These are phyloP conservation scores for Fissipunctia ypsillon DNA, from an alignment of 2,888 invertebrate genomes.

Conservation along the genomic window DNA sequence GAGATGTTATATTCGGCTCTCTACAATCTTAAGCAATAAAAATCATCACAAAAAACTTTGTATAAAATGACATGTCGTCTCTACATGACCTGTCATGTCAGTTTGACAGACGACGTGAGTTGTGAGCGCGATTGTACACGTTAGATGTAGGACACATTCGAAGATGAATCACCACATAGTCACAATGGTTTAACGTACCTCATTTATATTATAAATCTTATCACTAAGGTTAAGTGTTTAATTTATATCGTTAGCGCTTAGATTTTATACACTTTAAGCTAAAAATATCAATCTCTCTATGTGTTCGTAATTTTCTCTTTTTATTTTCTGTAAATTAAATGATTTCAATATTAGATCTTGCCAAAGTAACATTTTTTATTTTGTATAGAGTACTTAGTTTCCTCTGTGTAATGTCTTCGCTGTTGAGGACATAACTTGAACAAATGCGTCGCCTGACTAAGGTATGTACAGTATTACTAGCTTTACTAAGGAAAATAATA, in stretches of 20 bases:
- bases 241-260: conserved; percentile 79
- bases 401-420: conserved; percentile 69
- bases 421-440: conserved; percentile 66
- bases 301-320: conserved; percentile 68
- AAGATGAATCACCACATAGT: conserved; percentile 82
- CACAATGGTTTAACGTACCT: conserved; percentile 90
- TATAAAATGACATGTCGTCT: conserved; percentile 31
- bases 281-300: conserved; percentile 68
- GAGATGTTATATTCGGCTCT: background rate
- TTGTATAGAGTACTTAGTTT: conserved; percentile 80
- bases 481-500: conserved; percentile 86
- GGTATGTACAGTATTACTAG: conserved; percentile 90
- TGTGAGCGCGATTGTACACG: conserved; percentile 72
- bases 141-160: conserved; percentile 70
- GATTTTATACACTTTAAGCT: conserved; percentile 73
- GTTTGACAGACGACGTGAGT: conserved; percentile 69
- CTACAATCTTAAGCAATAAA: conserved; percentile 17
- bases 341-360: conserved; percentile 80
- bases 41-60: background rate
- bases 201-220: conserved; percentile 86
- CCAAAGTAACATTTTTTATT: conserved; percentile 83
- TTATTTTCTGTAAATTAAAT: conserved; percentile 71
- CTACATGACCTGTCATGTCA: conserved; percentile 29
- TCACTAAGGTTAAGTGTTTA: conserved; percentile 84
- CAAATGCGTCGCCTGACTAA: conserved; percentile 80